These are phyloP conservation scores for Anthoscopus minutus DNA, from an alignment of 2,113 vertebrate species.

Conservation along the genomic window DNA sequence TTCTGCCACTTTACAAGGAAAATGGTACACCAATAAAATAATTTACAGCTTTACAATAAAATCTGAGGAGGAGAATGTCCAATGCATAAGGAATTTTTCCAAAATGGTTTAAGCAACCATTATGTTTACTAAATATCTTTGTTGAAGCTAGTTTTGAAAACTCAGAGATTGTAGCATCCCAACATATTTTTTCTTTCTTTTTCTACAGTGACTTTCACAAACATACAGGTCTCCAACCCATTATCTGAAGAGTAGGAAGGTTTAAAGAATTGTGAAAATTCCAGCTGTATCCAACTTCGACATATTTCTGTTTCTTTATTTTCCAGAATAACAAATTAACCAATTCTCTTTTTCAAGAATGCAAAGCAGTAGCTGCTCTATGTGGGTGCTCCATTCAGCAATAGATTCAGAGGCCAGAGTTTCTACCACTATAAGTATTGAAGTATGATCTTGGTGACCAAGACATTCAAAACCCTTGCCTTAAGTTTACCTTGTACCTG, in stretches of 20 bases:
- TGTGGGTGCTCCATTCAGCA: background rate
- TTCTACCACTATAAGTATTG: background rate
- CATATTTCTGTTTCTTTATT: background rate
- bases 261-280: background rate
- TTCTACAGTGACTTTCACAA: background rate
- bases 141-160: background rate
- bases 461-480: background rate
- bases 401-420: background rate
- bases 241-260: background rate
- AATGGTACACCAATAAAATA: background rate
- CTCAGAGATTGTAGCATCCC: background rate
- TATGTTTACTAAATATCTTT: background rate
- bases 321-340: background rate
- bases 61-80: background rate
- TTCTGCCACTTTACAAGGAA: background rate
- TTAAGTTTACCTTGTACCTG: background rate
- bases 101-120: rapidly evolving
- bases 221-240: rapidly evolving
- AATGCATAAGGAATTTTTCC: background rate
- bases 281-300: background rate
- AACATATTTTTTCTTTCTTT: background rate
- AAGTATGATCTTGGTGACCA: background rate
- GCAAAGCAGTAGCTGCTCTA: background rate
- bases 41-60: background rate
- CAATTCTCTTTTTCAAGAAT: background rate